A percentile compares a stretch with the other conserved stretches of the same genome.
These are phyloP conservation scores for Drosophila tani DNA, from an alignment of 1,140 invertebrate species.

Conservation along the genomic window DNA sequence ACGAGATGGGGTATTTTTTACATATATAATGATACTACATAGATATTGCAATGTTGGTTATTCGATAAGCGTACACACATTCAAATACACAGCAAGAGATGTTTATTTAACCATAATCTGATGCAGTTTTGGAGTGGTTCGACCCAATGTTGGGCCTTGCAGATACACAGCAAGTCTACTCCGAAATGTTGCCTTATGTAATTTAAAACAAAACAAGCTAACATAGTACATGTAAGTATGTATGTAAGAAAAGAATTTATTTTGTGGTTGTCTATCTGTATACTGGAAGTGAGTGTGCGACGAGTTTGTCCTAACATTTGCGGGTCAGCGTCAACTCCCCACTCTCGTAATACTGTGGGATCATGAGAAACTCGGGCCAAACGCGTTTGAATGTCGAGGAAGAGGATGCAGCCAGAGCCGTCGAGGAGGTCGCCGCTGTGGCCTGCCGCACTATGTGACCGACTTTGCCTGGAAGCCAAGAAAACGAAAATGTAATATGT, in stretches of 20 bases:
- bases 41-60: slow-evolving; percentile 73
- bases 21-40: slow-evolving; percentile 57
- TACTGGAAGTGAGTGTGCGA: slow-evolving; percentile 11
- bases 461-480: slow-evolving; percentile 66
- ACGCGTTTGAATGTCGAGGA: slow-evolving; percentile 45
- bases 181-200: not conserved
- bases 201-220: slow-evolving; percentile 13
- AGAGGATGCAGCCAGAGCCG: slow-evolving; percentile 34
- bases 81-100: slow-evolving; percentile 14
- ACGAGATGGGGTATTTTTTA: slow-evolving; percentile 47
- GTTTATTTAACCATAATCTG: slow-evolving; percentile 11
- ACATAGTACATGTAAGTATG: slow-evolving; percentile 12
- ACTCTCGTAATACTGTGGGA: slow-evolving; percentile 81
- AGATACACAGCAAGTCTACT: not conserved
- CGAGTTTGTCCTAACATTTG: slow-evolving; percentile 54
- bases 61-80: slow-evolving; percentile 61
- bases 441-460: slow-evolving; percentile 76
- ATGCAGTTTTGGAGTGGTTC: not conserved
- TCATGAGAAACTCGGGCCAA: slow-evolving; percentile 72
- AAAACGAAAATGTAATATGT: not conserved
- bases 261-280: slow-evolving; percentile 16
- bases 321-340: slow-evolving; percentile 74
- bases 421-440: slow-evolving; percentile 28
- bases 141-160: not conserved
- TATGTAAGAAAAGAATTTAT: slow-evolving; percentile 4